phyloP scores from a whole-genome alignment of 2,113 vertebrate species.

The Pelecanoides urinatrix region DNA sequence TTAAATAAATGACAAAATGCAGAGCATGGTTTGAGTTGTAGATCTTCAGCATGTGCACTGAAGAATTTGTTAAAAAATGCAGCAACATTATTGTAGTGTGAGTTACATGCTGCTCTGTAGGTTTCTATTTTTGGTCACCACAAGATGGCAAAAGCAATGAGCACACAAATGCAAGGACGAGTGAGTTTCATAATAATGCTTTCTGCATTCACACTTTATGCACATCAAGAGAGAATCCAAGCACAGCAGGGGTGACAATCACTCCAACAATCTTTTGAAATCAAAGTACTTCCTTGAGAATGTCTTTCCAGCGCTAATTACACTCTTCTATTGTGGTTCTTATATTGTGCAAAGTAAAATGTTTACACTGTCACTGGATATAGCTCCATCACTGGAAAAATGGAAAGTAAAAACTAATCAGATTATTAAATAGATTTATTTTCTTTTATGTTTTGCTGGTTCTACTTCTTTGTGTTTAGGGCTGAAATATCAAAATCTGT shows the following conservation, averaged over 20 bases:
- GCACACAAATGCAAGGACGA: slow-evolving; percentile 30
- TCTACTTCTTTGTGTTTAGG: not conserved
- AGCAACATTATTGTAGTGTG: slow-evolving; percentile 37
- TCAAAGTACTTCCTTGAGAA: slow-evolving; percentile 53
- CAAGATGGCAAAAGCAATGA: slow-evolving; percentile 64
- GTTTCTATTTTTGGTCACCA: slow-evolving; percentile 61
- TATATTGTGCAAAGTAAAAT: slow-evolving; percentile 29
- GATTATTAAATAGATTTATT: slow-evolving; percentile 1
- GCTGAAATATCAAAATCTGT: not conserved
- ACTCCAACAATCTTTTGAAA: slow-evolving; percentile 41
- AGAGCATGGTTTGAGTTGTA: not conserved
- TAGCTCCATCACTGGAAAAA: not conserved
- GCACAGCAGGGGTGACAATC: slow-evolving; percentile 56
- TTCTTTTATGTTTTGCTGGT: not conserved
- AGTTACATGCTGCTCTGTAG: slow-evolving; percentile 15
- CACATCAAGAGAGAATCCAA: slow-evolving; percentile 52
- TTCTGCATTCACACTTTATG: slow-evolving; percentile 48
- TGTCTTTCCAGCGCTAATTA: slow-evolving; percentile 35
- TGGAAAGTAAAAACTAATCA: not conserved
- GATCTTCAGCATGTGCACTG: not conserved
- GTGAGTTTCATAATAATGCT: slow-evolving; percentile 38
- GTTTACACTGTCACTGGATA: slow-evolving; percentile 40
- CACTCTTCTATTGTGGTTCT: slow-evolving; percentile 15
- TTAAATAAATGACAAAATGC: not conserved
- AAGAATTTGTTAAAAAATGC: slow-evolving; percentile 28